Conservation (phyloP, 1,140 invertebrate species). For the Anastatus disparis region DNA sequence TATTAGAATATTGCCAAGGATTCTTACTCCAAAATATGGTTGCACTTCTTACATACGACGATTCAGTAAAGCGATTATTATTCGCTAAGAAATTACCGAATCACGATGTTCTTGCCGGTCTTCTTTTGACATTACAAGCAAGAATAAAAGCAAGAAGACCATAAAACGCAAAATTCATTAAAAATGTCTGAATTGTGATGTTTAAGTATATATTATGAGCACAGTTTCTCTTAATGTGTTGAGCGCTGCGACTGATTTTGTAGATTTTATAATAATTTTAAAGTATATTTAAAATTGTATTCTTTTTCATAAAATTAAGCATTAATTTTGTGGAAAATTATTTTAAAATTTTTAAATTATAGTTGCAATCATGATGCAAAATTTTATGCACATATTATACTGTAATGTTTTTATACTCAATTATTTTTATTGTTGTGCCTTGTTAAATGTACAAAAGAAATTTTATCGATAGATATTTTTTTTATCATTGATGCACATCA, state of each 20-base stretch:
- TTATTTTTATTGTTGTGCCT: neutral
- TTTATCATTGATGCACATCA: neutral
- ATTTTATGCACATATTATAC: neutral
- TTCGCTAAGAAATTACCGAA: constrained; percentile 91
- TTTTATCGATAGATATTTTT: neutral
- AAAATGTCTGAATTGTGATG: constrained; percentile 15
- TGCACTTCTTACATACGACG: constrained; percentile 88
- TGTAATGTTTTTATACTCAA: neutral
- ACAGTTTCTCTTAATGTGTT: neutral
- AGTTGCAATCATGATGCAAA: neutral
- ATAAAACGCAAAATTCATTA: constrained; percentile 51
- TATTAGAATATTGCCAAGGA: constrained; percentile 90
- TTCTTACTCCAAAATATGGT: constrained; percentile 94
- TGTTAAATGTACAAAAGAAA: constrained; percentile 7
- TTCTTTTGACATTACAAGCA: constrained; percentile 82
- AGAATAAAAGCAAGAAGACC: constrained; percentile 75
- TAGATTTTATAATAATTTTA: too few relatives aligned
- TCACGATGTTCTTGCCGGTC: constrained; percentile 86
- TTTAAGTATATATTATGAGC: constrained; percentile 16
- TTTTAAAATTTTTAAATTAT: neutral
- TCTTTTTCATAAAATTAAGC: too few relatives aligned
- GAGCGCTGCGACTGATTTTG: constrained; percentile 20
- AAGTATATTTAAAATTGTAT: too few relatives aligned
- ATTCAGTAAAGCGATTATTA: constrained; percentile 86
- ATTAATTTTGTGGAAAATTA: too few relatives aligned